Evolutionary conservation across 2,888 invertebrate species (phyloP).

Genomic region (Trilocha varians): DNA sequence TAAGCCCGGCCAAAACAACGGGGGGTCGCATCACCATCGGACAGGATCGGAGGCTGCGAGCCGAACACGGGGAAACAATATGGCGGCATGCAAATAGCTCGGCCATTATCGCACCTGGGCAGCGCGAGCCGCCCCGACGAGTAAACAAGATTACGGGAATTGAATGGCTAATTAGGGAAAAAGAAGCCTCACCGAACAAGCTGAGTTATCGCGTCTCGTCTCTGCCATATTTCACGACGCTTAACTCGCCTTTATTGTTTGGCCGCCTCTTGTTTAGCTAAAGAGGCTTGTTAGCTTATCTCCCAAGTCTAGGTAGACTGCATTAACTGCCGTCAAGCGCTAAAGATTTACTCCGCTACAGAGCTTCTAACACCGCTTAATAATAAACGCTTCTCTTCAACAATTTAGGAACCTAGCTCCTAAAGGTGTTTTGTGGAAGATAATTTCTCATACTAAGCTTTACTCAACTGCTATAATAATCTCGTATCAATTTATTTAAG

Average conservation of each 20-base stretch:
- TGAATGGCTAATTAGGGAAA: conserved; percentile 73
- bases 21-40: conserved; percentile 53
- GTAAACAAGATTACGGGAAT: conserved; percentile 73
- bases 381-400: conserved; percentile 9
- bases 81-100: conserved; percentile 73
- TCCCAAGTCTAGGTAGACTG: conserved; percentile 58
- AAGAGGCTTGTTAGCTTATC: conserved; percentile 68
- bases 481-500: background rate
- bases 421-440: too few species aligned
- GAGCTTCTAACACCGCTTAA: conserved; percentile 36
- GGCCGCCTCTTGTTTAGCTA: conserved; percentile 63
- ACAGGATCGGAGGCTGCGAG: conserved; percentile 47
- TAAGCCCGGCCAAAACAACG: conserved; percentile 68
- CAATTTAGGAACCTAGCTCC: background rate
- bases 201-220: conserved; percentile 65
- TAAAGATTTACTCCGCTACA: conserved; percentile 48
- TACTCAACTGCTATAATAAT: too few species aligned
- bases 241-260: conserved; percentile 65
- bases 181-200: conserved; percentile 54
- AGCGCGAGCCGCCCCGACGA: conserved; percentile 56
- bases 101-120: conserved; percentile 73
- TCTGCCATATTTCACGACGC: conserved; percentile 66
- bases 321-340: conserved; percentile 53
- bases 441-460: too few species aligned
- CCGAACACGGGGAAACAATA: conserved; percentile 69